These are phyloP conservation scores for Escarpia spicata DNA, from an alignment of 2,888 invertebrate species.

Conservation along the genomic window DNA sequence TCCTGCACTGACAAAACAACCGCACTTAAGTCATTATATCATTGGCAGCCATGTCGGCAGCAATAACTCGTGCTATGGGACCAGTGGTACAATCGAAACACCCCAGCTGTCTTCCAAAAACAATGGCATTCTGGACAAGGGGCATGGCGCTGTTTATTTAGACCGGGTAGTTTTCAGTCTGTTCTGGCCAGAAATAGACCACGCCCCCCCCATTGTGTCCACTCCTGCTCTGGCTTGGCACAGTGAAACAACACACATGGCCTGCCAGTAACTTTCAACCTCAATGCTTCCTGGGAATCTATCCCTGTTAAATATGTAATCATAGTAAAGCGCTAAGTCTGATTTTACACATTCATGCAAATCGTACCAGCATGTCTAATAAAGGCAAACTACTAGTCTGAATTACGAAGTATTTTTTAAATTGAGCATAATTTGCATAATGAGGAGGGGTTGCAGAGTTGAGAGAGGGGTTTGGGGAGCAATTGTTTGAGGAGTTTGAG, in stretches of 20 bases:
- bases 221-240: not conserved
- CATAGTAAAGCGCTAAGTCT: no score
- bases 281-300: not conserved
- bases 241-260: not conserved
- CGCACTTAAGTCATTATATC: not conserved
- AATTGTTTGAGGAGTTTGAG: no score
- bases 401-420: no score
- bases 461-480: no score
- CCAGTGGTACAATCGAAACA: not conserved
- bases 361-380: no score
- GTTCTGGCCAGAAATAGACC: not conserved
- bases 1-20: not conserved
- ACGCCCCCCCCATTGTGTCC: not conserved
- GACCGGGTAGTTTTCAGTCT: not conserved
- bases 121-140: constrained; percentile 3
- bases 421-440: no score
- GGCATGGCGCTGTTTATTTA: constrained; percentile 16
- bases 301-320: not conserved
- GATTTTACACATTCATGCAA: no score
- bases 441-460: no score
- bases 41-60: not conserved
- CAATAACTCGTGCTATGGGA: not conserved
- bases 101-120: not conserved
- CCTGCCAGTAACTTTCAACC: not conserved
- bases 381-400: no score